Percentiles rank a stretch among this genome's conserved stretches.
Evolutionary conservation across 2,888 invertebrate species (phyloP).

Genomic region (Phrixothrix hirtus): DNA sequence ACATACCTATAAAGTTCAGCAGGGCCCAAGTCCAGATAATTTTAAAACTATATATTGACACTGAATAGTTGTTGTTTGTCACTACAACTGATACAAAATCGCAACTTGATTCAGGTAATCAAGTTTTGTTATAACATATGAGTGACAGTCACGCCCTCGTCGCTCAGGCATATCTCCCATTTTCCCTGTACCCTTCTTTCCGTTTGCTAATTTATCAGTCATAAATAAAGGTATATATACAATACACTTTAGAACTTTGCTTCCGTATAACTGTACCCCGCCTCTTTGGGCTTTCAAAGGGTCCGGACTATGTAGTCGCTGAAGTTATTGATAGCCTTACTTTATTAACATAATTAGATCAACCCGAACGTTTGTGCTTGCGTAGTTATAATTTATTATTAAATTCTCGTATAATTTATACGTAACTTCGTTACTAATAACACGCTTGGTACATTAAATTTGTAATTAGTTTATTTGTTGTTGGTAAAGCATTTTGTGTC

Average conservation of each 20-base stretch:
- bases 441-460: conserved; percentile 40
- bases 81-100: conserved; percentile 36
- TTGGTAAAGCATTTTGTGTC: conserved; percentile 19
- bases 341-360: conserved; percentile 29
- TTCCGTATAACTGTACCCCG: conserved; percentile 9
- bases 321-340: conserved; percentile 25
- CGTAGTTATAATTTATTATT: conserved; percentile 31
- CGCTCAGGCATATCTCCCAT: conserved; percentile 54
- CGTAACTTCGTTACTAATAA: conserved; percentile 36
- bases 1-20: no score
- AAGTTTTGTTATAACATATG: conserved; percentile 47
- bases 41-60: no score
- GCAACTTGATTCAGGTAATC: conserved; percentile 48
- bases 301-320: conserved; percentile 6
- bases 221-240: conserved; percentile 21
- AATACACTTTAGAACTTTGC: conserved; percentile 24
- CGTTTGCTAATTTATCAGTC: conserved; percentile 35
- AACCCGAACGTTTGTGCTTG: conserved; percentile 29
- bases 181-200: conserved; percentile 48
- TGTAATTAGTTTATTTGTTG: conserved; percentile 37
- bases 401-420: conserved; percentile 30
- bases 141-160: conserved; percentile 54
- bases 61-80: no score
- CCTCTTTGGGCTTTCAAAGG: conserved; percentile 3
- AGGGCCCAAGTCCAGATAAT: no score